Percentiles rank a stretch among this genome's conserved stretches.
Evolutionary conservation across 2,113 vertebrate species (phyloP).

Genomic region (Otocyon megalotis): DNA sequence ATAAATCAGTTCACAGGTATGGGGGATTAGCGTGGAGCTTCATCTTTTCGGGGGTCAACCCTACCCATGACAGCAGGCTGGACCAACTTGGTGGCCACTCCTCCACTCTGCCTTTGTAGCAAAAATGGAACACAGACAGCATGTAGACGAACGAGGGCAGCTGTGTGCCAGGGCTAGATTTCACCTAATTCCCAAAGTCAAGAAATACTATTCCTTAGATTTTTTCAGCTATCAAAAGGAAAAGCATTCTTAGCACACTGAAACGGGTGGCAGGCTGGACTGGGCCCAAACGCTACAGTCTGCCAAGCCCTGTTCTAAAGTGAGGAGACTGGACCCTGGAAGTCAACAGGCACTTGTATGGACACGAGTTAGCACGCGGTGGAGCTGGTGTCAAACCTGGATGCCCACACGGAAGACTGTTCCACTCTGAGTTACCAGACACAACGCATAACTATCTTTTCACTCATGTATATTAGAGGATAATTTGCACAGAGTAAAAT

Average conservation of each 20-base stretch:
- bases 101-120: not conserved
- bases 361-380: not conserved
- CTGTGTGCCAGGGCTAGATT: fast-evolving
- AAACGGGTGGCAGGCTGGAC: not conserved
- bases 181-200: not conserved
- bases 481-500: not conserved
- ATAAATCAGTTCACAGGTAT: not conserved
- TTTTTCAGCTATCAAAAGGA: too few species aligned
- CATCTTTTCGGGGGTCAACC: not conserved
- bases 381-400: not conserved
- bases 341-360: not conserved
- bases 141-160: fast-evolving
- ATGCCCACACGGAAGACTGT: not conserved
- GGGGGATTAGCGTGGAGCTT: fast-evolving
- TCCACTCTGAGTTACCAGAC: too few species aligned
- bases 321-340: not conserved
- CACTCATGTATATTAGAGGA: not conserved
- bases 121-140: fast-evolving
- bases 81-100: fast-evolving
- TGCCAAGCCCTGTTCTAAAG: fast-evolving
- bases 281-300: fast-evolving
- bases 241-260: not conserved
- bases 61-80: fast-evolving
- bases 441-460: fast-evolving
- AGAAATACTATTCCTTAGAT: not conserved